Evolutionary conservation across 2,888 invertebrate genomes (phyloP).

Genomic region (Nymphalis c-album): DNA sequence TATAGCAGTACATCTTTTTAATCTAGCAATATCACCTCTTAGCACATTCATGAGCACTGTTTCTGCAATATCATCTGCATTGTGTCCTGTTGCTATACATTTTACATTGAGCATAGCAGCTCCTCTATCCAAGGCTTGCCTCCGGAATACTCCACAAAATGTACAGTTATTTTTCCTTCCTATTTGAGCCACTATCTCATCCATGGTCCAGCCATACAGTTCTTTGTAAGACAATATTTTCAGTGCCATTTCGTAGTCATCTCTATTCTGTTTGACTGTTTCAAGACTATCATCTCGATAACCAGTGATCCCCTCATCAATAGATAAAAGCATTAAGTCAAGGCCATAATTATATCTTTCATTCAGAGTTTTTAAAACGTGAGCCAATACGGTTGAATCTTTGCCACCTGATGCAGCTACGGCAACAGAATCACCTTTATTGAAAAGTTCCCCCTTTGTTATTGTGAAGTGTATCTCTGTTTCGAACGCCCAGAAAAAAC

Average conservation of each 20-base stretch:
- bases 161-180: constrained; percentile 97
- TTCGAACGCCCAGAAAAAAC: constrained; percentile 97
- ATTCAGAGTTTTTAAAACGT: constrained; percentile 95
- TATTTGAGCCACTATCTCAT: constrained; percentile 95
- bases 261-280: constrained; percentile 96
- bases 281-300: constrained; percentile 97
- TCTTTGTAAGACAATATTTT: constrained; percentile 98
- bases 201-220: constrained; percentile 99
- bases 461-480: constrained; percentile 97
- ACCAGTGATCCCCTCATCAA: constrained; percentile 99
- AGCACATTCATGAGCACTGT: constrained; percentile 99
- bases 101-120: constrained; percentile 93
- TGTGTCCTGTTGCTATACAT: constrained; percentile 97
- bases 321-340: constrained; percentile 93
- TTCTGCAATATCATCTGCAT: constrained; percentile 99
- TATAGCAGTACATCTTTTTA: constrained; percentile 95
- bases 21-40: constrained; percentile 96
- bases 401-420: constrained; percentile 97
- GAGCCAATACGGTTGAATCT: constrained; percentile 98
- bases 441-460: constrained; percentile 89
- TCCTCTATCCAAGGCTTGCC: constrained; percentile 97
- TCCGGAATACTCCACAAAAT: constrained; percentile 96
- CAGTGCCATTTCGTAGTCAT: constrained; percentile 95
- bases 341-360: constrained; percentile 94
- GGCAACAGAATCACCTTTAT: constrained; percentile 91